phyloP scores from a whole-genome alignment of 2,888 invertebrate genomes.

The Odontocolon sp. region DNA sequence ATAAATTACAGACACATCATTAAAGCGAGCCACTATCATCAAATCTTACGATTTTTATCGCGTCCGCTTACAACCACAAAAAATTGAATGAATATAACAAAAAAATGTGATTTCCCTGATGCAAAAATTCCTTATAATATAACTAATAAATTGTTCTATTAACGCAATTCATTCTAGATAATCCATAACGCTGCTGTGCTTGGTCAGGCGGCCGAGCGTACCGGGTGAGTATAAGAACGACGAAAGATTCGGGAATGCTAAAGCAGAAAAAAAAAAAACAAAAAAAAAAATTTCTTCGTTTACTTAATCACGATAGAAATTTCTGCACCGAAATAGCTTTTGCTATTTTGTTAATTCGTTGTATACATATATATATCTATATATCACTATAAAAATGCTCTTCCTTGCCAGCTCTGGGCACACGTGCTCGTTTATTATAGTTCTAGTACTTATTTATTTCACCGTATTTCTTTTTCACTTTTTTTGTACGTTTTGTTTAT shows the following conservation, averaged over 20 bases:
- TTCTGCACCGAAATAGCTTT: slow-evolving; percentile 22
- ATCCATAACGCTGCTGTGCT: slow-evolving; percentile 84
- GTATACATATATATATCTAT: slow-evolving; percentile 10
- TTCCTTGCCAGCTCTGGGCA: slow-evolving; percentile 45
- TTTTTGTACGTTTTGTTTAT: slow-evolving; percentile 42
- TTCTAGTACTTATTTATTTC: slow-evolving; percentile 44
- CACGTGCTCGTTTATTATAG: slow-evolving; percentile 19
- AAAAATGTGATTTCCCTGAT: slow-evolving; percentile 13
- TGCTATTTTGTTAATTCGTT: slow-evolving; percentile 7
- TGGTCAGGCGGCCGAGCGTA: slow-evolving; percentile 82
- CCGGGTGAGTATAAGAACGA: slow-evolving; percentile 82
- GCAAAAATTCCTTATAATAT: too few relatives aligned
- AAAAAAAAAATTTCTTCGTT: slow-evolving; percentile 15
- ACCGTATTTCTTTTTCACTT: slow-evolving; percentile 25
- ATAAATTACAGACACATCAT: too few relatives aligned
- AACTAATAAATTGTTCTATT: slow-evolving; percentile 61
- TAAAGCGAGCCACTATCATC: too few relatives aligned
- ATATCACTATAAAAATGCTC: slow-evolving; percentile 12
- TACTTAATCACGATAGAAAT: slow-evolving; percentile 32
- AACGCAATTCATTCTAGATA: slow-evolving; percentile 82
- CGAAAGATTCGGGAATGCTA: slow-evolving; percentile 4
- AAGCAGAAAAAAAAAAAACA: neutral
- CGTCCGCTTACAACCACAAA: neutral
- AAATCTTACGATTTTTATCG: too few relatives aligned
- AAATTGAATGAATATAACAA: neutral